These are phyloP conservation scores for Clinocottus analis DNA, from an alignment of 2,113 vertebrate genomes.

Conservation along the genomic window DNA sequence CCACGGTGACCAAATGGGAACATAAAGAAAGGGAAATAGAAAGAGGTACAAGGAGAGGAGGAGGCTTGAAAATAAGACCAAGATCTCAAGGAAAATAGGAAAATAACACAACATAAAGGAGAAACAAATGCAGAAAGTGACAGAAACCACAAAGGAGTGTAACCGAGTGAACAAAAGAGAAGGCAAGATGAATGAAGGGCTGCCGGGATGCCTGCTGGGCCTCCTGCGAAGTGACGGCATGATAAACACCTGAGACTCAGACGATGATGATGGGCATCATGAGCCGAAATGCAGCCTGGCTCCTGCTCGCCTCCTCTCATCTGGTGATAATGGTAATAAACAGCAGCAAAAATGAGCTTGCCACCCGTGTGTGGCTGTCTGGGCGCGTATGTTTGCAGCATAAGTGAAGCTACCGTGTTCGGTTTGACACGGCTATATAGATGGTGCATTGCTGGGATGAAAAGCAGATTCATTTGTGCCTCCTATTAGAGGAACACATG, in stretches of 20 bases:
- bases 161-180: conserved; percentile 20
- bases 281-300: conserved; percentile 49
- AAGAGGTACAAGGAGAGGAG: background rate
- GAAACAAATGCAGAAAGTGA: conserved; percentile 29
- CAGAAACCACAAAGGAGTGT: conserved; percentile 34
- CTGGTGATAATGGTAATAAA: conserved; percentile 80
- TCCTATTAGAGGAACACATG: conserved; percentile 58
- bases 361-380: conserved; percentile 17
- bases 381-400: conserved; percentile 36
- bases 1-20: conserved; percentile 7
- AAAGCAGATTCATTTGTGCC: conserved; percentile 69
- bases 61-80: background rate
- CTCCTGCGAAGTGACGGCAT: conserved; percentile 63
- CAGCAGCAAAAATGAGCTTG: conserved; percentile 73
- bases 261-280: conserved; percentile 63
- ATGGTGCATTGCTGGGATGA: conserved; percentile 59
- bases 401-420: conserved; percentile 63
- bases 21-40: background rate
- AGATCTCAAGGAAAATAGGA: background rate
- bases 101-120: conserved; percentile 2
- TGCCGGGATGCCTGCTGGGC: conserved; percentile 43
- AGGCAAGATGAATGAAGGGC: conserved; percentile 20
- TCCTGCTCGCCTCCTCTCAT: conserved; percentile 52
- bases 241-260: conserved; percentile 78
- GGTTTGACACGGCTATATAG: conserved; percentile 69